A percentile compares a stretch with the other conserved stretches of the same genome.
Conservation (phyloP, 2,797 vertebrate species). For the Danio jaintianensis region DNA sequence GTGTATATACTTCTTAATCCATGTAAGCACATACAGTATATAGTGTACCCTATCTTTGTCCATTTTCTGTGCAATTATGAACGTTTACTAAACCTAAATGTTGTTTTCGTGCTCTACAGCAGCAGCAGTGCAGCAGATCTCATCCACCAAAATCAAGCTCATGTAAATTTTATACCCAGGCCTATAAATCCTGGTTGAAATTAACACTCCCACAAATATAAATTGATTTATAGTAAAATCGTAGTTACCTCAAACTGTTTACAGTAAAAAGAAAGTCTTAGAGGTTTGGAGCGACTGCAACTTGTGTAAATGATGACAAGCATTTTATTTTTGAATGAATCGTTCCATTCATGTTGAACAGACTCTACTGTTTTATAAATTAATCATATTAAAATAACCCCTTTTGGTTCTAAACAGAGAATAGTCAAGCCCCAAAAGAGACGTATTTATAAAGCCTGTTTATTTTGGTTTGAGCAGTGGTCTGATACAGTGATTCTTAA, state of each 20-base stretch:
- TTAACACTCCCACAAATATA: too few species aligned
- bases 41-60: too few species aligned
- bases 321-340: background rate
- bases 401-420: background rate
- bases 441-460: slow-evolving; percentile 34
- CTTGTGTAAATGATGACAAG: background rate
- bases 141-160: too few species aligned
- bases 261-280: background rate
- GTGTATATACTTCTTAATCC: too few species aligned
- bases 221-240: background rate
- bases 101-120: too few species aligned
- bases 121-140: too few species aligned
- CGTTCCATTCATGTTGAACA: background rate
- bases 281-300: background rate
- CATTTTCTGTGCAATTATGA: too few species aligned
- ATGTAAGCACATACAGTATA: too few species aligned
- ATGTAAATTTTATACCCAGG: too few species aligned
- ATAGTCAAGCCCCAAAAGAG: slow-evolving; percentile 20
- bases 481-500: slow-evolving; percentile 33
- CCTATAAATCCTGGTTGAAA: too few species aligned
- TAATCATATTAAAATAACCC: background rate
- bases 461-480: slow-evolving; percentile 22
- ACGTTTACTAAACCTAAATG: too few species aligned
- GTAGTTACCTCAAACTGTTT: background rate
- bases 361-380: background rate